These are phyloP conservation scores for Paradisaea rubra DNA, from an alignment of 2,113 vertebrate species.

Conservation along the genomic window DNA sequence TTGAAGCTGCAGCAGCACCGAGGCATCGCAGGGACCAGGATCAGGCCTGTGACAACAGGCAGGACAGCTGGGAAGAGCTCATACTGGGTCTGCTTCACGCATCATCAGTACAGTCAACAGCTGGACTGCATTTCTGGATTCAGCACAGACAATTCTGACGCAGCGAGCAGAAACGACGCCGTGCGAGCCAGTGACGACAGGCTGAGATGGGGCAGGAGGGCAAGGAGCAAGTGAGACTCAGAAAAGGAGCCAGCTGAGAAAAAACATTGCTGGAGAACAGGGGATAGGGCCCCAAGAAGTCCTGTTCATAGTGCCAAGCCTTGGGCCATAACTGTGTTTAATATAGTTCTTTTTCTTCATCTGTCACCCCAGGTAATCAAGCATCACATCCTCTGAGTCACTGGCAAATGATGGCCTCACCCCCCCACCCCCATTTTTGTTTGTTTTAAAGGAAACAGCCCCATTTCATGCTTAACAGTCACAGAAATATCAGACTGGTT, in stretches of 20 bases:
- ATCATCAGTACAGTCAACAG: background rate
- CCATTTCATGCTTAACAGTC: background rate
- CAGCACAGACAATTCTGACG: background rate
- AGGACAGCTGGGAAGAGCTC: background rate
- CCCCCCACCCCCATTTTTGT: background rate
- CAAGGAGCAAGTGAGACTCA: background rate
- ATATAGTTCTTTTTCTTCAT: background rate
- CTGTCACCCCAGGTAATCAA: background rate
- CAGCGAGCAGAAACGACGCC: rapidly evolving
- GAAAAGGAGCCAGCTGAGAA: background rate
- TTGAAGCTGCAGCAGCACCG: background rate
- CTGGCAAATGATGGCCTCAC: background rate
- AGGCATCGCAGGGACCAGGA: background rate
- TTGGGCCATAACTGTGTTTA: background rate
- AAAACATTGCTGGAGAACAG: background rate
- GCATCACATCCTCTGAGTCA: conserved; percentile 23
- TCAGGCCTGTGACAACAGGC: background rate
- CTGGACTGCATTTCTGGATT: background rate
- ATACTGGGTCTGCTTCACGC: background rate
- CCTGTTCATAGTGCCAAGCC: background rate
- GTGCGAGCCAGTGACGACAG: rapidly evolving
- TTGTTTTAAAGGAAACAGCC: background rate
- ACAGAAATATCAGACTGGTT: background rate
- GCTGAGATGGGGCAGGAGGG: background rate
- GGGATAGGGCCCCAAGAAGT: background rate